Evolutionary conservation across 1,140 invertebrate species (phyloP), one percentile per base, ranked within the genome.

Genomic region (Copidosoma floridanum): DNA sequence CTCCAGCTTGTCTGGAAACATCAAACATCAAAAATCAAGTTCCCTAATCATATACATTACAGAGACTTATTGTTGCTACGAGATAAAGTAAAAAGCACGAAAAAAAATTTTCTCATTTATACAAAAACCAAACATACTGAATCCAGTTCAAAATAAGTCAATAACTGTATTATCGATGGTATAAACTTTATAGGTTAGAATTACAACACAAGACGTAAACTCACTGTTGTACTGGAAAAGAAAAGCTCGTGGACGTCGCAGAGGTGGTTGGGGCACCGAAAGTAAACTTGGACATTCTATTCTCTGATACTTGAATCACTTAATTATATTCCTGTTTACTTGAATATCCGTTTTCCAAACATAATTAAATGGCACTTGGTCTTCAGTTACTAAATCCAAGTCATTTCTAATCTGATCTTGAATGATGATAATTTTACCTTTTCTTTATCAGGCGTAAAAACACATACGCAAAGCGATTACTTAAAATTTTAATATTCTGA

Each of bases 231-330:
- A 66, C 40, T 24, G 65, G 63, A 60, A 78, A 74, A 48, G 70
- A 68, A 56, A 74, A 72, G 57, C 56, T 47, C 11, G 47, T 41
- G n/a, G 75, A 59, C 16, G 50, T 69, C 6, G 57, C 63, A 7
- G 72, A 68, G 16, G 72, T 67, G 3, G 69, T 16, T 20, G 74
- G 69, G 43, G 67, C 66, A 26, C 77, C 76, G 56, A 79, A 78
- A 11, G 66, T 68, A 57, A 75, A 75, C 11, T 64, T 64, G 12
- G 62, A 60, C 62, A 64, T 64, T n/a, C n/a, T n/a, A n/a, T n/a
- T n/a, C n/a, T n/a, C n/a, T n/a, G n/a, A n/a, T n/a, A n/a, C n/a
- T n/a, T n/a, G n/a, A n/a, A n/a, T n/a, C n/a, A n/a, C n/a, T n/a
- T n/a, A n/a, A n/a, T n/a, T n/a, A n/a, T n/a, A n/a, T n/a, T n/a